Evolutionary conservation across 2,797 vertebrate genomes (phyloP), one percentile per base, ranked within the genome.

Genomic region (Oryzias dopingdopingensis): DNA sequence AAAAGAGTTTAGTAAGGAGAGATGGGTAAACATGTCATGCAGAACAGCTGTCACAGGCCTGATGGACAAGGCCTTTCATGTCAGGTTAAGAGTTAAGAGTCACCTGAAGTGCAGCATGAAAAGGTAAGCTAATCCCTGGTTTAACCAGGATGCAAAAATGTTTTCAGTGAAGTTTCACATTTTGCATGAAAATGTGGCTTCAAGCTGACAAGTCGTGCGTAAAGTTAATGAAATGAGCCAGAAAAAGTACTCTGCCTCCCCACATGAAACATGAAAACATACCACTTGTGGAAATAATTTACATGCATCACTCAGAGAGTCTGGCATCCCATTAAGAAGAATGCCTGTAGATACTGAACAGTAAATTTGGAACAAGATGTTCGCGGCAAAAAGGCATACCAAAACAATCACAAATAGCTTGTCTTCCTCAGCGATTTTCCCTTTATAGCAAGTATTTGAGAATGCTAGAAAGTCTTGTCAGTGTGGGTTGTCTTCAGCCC

Each of bases 391-490:
- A 37, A 37, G 32, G 32, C 69, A 51, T 7, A 10, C 47, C 20
- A 52, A 26, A 32, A 67, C 18, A 44, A 17, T 56, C 52, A 51
- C 56, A 55, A 32, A 32, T 2, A 57, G 56, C 63, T 59, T 45
- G 63, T 72, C 67, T 43, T 59, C 44, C 37, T 63, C 44, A 13
- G 62, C 52, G 54, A 37, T 50, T 55, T 46, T 49, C 72, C 55
- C 48, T 65, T 65, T 65, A 52, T 69, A 73, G 67, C 59, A 66
- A 80, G 64, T 77, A 60, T 82, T 51, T 70, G 63, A 83, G 80
- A 79, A 70, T 77, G 79, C 70, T 79, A 56, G 61, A 72, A 68
- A 82, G 85, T 78, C 79, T 77, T 87, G 82, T 87, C 84, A 81
- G 75, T 47, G 66, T 58, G 59, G 56, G 61, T 87, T 78, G 73